phyloP scores from a whole-genome alignment of 2,888 invertebrate species.

The Agonopterix alstromeriana region DNA sequence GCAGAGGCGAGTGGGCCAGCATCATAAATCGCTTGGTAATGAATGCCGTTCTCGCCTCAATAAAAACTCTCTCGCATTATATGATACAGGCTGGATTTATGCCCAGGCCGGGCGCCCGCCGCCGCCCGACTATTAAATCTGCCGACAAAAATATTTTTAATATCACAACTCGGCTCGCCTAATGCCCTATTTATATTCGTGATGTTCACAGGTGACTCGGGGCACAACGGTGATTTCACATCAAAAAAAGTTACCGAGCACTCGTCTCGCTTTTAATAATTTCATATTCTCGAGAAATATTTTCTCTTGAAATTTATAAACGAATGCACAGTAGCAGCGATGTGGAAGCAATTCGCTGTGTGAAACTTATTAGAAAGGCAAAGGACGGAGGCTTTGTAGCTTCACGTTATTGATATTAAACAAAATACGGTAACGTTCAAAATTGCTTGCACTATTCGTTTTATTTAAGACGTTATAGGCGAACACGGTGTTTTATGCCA shows the following conservation, averaged over 20 bases:
- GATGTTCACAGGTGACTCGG: constrained; percentile 8
- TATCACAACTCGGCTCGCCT: constrained; percentile 15
- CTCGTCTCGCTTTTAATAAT: constrained; percentile 1
- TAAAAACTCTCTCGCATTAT: constrained; percentile 39
- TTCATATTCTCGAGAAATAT: constrained; percentile 5
- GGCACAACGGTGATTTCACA: constrained; percentile 3
- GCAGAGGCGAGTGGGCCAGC: constrained; percentile 6
- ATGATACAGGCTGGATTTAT: constrained; percentile 34
- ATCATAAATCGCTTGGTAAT: constrained; percentile 38
- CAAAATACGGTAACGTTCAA: not conserved
- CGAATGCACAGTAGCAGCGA: constrained; percentile 1
- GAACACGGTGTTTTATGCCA: too few relatives aligned
- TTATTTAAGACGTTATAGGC: too few relatives aligned
- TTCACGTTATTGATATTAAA: not conserved
- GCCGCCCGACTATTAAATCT: constrained; percentile 10
- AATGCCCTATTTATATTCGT: constrained; percentile 25
- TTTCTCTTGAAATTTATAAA: constrained; percentile 3
- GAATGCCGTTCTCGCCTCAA: constrained; percentile 46
- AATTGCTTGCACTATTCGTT: not conserved
- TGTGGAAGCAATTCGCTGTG: constrained; percentile 1
- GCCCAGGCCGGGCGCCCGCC: constrained; percentile 15
- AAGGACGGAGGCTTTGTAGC: not conserved
- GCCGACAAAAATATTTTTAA: constrained; percentile 11
- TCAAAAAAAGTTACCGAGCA: not conserved
- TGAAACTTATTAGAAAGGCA: constrained; percentile 7